Conservation (phyloP, 2,797 vertebrate genomes). For the Channa striata region DNA sequence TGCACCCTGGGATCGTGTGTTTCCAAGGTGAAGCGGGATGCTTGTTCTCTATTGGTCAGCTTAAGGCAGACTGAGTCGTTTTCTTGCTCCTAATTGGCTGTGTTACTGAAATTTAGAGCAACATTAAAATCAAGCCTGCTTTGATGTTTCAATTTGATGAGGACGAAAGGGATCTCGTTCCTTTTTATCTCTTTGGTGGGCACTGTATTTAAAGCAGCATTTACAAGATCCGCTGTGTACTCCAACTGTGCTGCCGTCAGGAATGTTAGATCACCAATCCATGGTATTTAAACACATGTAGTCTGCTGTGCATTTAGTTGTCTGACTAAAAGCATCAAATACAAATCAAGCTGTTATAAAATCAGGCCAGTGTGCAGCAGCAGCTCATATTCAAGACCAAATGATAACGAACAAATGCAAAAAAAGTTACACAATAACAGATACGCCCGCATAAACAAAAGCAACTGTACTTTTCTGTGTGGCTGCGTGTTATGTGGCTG, state of each 20-base stretch:
- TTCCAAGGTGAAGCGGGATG: conserved; percentile 82
- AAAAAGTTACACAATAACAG: conserved; percentile 33
- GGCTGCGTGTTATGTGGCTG: conserved; percentile 27
- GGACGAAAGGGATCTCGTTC: conserved; percentile 53
- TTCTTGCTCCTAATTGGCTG: conserved; percentile 73
- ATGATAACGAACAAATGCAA: conserved; percentile 29
- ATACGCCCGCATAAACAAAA: conserved; percentile 13
- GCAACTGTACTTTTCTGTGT: conserved; percentile 32
- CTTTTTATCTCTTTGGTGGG: conserved; percentile 43
- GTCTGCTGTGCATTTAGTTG: conserved; percentile 38
- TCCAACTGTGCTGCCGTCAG: conserved; percentile 52
- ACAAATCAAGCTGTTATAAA: conserved; percentile 63
- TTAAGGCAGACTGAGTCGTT: conserved; percentile 59
- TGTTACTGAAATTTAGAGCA: conserved; percentile 60
- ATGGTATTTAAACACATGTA: conserved; percentile 47
- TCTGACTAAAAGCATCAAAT: conserved; percentile 54
- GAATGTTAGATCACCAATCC: conserved; percentile 38
- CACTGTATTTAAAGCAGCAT: conserved; percentile 19
- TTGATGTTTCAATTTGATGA: conserved; percentile 67
- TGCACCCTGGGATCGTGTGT: conserved; percentile 81
- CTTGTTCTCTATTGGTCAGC: conserved; percentile 75
- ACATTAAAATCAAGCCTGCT: conserved; percentile 51
- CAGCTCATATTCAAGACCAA: conserved; percentile 23
- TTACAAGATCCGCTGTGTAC: conserved; percentile 20
- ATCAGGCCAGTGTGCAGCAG: conserved; percentile 45